Base-by-base conservation (phyloP, 1,140 invertebrate genomes). In the Bombus consobrinus region DNA sequence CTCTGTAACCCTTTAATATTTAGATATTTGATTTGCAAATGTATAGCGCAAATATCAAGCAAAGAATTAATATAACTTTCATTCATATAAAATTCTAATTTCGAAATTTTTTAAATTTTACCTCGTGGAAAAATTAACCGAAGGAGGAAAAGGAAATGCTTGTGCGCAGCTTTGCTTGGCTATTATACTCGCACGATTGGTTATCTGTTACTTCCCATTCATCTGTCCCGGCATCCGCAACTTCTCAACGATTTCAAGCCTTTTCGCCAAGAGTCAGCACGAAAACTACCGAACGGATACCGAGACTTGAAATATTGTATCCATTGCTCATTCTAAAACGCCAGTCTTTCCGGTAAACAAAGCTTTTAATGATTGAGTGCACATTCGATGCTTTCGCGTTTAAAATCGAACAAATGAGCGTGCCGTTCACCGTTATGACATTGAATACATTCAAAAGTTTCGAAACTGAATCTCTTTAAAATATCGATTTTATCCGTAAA, bases 161-260 rank as follows among this genome's bases (percentile, higher is more conserved):
- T 91, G 78, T 47, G 41, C 76, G 73, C 85, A 92, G 90, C 87
- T 92, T 92, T 89, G 87, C 90, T 86, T 86, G 78, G 78, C 84
- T 87, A 92, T 92, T 92, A 92, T 91, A 88, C 74, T 83, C 90
- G 78, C 88, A 91, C 90, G 87, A 92, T 90, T 92, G 88, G 82
- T 85, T 92, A 83, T 83, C 80, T 72, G 86, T 91, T 91, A 88
- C 86, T 88, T 89, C 74, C 86, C 83, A 81, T 90, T 86, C 85
- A 68, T 87, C 85, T 72, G 81, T 89, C 79, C 82, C 75, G 10
- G 66, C 68, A 89, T 89, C 88, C 85, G 87, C 87, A 89, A 88
- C 87, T 90, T 87, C 86, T 88, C 88, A 80, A 88, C 85, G 79
- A 85, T 90, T 80, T 88, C 88, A 53, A 87, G 66, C 81, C 82